Percentiles rank a stretch among this genome's conserved stretches.
Evolutionary conservation across 2,113 vertebrate species (phyloP).

Genomic region (Nyctibius bracteatus): DNA sequence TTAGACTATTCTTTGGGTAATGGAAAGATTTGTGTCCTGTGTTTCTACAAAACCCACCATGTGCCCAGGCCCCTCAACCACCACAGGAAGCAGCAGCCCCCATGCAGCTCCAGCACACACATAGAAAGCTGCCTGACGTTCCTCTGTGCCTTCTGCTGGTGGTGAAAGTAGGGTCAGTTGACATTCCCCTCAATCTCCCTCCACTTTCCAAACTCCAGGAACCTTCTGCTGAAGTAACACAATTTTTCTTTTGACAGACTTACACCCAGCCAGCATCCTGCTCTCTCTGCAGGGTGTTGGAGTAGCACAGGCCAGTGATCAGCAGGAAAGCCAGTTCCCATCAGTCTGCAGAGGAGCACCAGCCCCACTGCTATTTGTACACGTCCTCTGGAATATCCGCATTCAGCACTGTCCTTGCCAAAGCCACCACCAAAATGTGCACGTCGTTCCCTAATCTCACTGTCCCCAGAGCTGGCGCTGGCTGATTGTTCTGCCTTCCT

Average conservation of each 20-base stretch:
- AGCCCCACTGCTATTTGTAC: neutral
- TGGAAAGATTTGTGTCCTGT: neutral
- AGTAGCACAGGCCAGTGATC: neutral
- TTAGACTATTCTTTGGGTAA: neutral
- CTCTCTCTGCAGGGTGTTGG: neutral
- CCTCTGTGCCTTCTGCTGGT: neutral
- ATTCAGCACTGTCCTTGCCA: conserved; percentile 44
- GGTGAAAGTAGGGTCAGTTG: neutral
- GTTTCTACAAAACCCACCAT: neutral
- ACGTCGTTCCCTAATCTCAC: neutral
- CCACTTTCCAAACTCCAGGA: neutral
- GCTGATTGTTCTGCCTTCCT: neutral
- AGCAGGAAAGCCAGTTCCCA: neutral
- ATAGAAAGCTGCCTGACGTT: neutral
- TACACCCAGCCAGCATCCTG: neutral
- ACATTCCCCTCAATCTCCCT: neutral
- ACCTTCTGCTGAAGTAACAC: neutral
- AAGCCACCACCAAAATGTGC: conserved; percentile 6
- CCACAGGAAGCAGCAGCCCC: neutral
- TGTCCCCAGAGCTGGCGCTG: neutral
- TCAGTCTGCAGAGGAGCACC: neutral
- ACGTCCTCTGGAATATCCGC: neutral
- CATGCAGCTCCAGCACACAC: neutral
- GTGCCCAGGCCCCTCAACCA: neutral
- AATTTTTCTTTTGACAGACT: neutral